These are phyloP conservation scores for Zapornia atra DNA, from an alignment of 2,113 vertebrate genomes.

Conservation along the genomic window DNA sequence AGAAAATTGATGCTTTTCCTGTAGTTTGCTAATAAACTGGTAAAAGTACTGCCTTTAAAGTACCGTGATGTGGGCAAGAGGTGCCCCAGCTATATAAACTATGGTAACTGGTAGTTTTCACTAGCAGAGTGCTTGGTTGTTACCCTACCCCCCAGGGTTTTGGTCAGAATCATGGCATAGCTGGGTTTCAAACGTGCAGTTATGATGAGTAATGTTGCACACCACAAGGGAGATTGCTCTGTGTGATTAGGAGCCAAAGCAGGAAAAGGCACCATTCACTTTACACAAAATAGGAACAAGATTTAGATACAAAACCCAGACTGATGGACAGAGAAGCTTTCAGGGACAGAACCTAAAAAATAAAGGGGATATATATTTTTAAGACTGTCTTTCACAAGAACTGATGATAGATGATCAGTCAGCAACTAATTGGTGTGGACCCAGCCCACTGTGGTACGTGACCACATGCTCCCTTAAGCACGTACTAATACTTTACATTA, in stretches of 20 bases:
- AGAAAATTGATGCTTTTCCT: not conserved
- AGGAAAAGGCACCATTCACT: not conserved
- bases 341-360: not conserved
- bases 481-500: not conserved
- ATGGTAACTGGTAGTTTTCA: not conserved
- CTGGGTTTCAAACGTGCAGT: not conserved
- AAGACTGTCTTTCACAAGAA: not conserved
- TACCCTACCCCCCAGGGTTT: fast-evolving
- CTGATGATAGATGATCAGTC: not conserved
- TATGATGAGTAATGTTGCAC: fast-evolving
- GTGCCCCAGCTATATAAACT: not conserved
- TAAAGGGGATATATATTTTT: not conserved
- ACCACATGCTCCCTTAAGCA: not conserved
- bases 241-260: not conserved
- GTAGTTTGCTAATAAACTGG: not conserved
- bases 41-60: not conserved
- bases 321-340: not conserved
- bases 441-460: not conserved
- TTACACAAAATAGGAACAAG: not conserved
- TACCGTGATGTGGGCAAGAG: not conserved
- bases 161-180: not conserved
- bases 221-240: not conserved
- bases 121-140: not conserved
- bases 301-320: not conserved
- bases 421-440: not conserved